Evolutionary conservation across 2,797 vertebrate species (phyloP), one percentile per base, ranked within the genome.

Genomic region (Ispidina picta): DNA sequence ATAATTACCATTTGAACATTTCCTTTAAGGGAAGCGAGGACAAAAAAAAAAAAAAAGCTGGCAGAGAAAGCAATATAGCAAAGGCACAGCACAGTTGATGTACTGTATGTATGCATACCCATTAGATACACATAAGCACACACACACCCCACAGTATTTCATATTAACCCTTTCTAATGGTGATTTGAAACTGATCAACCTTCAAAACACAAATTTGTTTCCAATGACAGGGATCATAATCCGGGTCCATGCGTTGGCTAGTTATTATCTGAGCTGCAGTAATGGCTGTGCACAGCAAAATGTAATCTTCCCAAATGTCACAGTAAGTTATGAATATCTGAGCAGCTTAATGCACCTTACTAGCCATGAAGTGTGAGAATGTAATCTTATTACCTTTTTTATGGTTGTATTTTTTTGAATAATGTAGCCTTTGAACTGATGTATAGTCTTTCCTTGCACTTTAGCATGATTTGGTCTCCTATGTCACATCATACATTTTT

Each of bases 301-400:
- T 98, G 97, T 98, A 98, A 98, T 98, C 98, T 98, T 97, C 96
- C 94, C 96, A 96, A 98, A 97, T 98, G 98, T 98, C 98, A 98
- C 97, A 75, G 96, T 97, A 98, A 98, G 97, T 98, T 98, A 98
- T 98, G 97, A 98, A 98, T 98, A 98, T 98, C 97, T 98, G 97
- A 98, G 97, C 97, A 98, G 97, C 96, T 97, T 98, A 98, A 98
- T 97, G 96, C 88, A 97, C 97, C 97, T 97, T 97, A 97, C 98
- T 97, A 98, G 96, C 97, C 97, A 97, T 97, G 98, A 97, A 98
- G 98, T 98, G 97, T 96, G 96, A 97, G 97, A 97, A 98, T 97
- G 97, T 98, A 98, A 98, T 98, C 97, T 98, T 98, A 98, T 98
- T 98, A 98, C 97, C 96, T 98, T 98, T 97, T 98, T 98, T 98